phyloP scores from a whole-genome alignment of 2,888 invertebrate genomes.

The Yponomeuta evonymella region DNA sequence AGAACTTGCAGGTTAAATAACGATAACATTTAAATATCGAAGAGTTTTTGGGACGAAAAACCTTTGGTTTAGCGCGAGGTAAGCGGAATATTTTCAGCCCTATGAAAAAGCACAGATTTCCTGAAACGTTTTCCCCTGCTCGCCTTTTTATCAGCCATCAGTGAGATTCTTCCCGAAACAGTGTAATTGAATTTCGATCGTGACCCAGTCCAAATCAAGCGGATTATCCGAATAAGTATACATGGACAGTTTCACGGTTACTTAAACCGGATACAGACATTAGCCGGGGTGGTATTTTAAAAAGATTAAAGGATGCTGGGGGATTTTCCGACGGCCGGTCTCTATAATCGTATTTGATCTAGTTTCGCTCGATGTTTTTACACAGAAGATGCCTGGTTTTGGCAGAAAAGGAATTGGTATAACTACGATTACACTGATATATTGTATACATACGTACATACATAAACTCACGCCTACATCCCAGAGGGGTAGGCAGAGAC shows the following conservation, averaged over 20 bases:
- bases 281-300: background rate
- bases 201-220: slow-evolving; percentile 1
- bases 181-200: slow-evolving; percentile 1
- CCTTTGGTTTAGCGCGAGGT: no score
- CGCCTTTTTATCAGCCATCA: background rate
- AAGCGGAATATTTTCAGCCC: background rate
- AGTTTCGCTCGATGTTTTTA: no score
- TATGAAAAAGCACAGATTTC: background rate
- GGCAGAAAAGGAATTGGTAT: no score
- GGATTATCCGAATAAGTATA: background rate
- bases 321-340: background rate
- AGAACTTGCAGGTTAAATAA: no score
- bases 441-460: no score
- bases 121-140: background rate
- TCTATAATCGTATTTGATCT: no score
- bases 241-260: background rate
- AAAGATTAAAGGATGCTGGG: background rate
- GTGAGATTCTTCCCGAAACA: background rate
- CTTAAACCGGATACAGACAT: slow-evolving; percentile 1
- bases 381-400: no score
- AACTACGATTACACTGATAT: no score
- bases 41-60: no score
- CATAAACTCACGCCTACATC: no score
- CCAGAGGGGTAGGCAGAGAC: no score
- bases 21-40: no score